Evolutionary conservation across 2,797 vertebrate species (phyloP), one percentile per base, ranked within the genome.

Genomic region (Pangasius djambal): DNA sequence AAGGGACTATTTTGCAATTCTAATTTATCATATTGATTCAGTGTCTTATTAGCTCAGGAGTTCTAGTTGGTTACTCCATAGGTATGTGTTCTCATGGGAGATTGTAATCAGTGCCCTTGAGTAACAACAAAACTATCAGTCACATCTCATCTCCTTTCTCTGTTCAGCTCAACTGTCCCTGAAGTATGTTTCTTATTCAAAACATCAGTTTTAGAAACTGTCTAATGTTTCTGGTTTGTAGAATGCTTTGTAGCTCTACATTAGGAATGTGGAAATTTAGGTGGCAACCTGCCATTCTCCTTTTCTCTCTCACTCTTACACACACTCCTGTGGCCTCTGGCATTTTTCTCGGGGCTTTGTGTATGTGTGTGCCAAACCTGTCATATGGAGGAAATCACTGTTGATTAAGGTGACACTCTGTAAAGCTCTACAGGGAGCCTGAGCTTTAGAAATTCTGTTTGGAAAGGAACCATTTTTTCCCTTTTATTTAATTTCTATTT

Each of bases 381-480:
- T 89, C 87, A 86, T 89, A 90, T 78, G 85, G 87, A 85, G 70
- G 83, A 63, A 15, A 82, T 91, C 87, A 88, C 40, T 77, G 83
- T 37, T 91, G 77, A 89, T 91, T 89, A 90, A 44, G 79, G 77
- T 87, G 77, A 81, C 82, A 89, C 67, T 83, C 84, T 48, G 74
- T 75, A 87, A 59, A 84, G 61, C 61, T 74, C 63, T 72, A 34
- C 70, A 40, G 85, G 34, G 50, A 86, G 61, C 13, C 85, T 52
- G 37, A 82, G 57, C 77, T 44, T 50, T 44, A 87, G 25, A 83
- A 83, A 83, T 83, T 63, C 59, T 63, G 59, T 83, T 63, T 63
- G 37, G 37, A 83, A 44, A 83, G 59, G 37, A 83, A 63, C 81
- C 12, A 81, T 61, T 40, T 81, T 77, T 59, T 4, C 3, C 37